Evolutionary conservation across 2,113 vertebrate species (phyloP), one percentile per base, ranked within the genome.

Genomic region (Ciconia boyciana): DNA sequence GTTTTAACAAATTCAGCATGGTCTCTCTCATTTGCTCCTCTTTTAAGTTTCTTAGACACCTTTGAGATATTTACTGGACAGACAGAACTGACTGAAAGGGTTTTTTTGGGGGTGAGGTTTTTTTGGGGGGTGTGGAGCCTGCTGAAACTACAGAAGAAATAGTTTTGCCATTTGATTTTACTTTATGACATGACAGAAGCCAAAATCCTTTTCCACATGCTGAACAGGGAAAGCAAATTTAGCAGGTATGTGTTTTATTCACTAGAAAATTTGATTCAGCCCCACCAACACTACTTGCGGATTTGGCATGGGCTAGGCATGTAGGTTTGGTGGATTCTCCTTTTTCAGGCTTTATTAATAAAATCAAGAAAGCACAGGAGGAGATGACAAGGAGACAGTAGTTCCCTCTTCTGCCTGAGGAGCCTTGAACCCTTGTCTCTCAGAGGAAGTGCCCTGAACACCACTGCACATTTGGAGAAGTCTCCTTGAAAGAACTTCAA

Each of bases 1-100:
- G 31, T 69, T 89, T 89, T 75, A 89, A 94, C 69, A 93, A 84
- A 94, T 96, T 72, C 94, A 96, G 86, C 31, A 89, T 72, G 83
- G 44, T 52, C 34, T 91, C 48, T 81, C 82, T 81, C 26, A 78
- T 95, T 95, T 87, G 51, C 44, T 89, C 21, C 46, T 92, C 83
- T 91, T 90, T 93, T 68, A 86, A 84, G 43, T 78, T 92, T 92
- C 55, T 77, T 51, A 51, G 32, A 71, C 39, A 66, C 58, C 71
- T 90, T 74, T 89, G 72, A 64, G 85, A 71, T 96, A 62, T 64
- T 90, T 74, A 88, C 29, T 75, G 68, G 68, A 51, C 48, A 94
- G 46, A 83, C 5, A 62, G 71, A 76, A n/a, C n/a, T 36, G 49
- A 36, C 17, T 70, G 36, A 61, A 89, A 89, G 16, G 28, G 18